Conservation (phyloP, 2,797 vertebrate species). For the Mormyrus hasselquistii region DNA sequence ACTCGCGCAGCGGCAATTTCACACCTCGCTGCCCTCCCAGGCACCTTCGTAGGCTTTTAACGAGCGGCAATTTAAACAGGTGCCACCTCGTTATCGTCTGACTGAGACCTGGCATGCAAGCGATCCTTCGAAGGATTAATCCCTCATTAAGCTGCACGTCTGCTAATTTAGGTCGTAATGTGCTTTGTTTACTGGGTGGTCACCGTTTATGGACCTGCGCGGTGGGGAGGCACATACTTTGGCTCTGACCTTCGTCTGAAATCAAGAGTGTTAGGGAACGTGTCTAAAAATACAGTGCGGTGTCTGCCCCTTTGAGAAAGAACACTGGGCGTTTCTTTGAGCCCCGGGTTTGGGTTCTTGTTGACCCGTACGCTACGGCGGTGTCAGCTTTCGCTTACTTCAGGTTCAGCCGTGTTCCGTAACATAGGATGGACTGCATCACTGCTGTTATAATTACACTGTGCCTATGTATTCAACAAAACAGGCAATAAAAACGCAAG, state of each 20-base stretch:
- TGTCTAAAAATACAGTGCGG: neutral
- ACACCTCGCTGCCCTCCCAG: neutral
- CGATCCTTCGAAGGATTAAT: neutral
- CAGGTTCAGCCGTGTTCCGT: neutral
- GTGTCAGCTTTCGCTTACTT: neutral
- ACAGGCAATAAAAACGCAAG: neutral
- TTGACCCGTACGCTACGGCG: neutral
- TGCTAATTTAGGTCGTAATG: neutral
- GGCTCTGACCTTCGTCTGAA: neutral
- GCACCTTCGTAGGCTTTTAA: neutral
- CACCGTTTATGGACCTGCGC: neutral
- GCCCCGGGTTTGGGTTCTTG: neutral
- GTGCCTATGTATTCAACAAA: neutral
- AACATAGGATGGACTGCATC: neutral
- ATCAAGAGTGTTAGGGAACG: neutral
- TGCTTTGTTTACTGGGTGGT: slow-evolving; percentile 4
- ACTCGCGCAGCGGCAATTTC: neutral
- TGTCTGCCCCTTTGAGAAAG: neutral
- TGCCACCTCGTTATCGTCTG: neutral
- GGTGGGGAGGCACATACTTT: neutral
- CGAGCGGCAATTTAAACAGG: slow-evolving; percentile 14
- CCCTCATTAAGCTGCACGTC: neutral
- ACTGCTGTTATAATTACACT: neutral
- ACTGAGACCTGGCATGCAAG: neutral
- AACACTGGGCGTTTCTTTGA: neutral